Percentiles rank a stretch among this genome's conserved stretches.
Conservation (phyloP, 1,140 invertebrate genomes). For the Drosophila erecta region DNA sequence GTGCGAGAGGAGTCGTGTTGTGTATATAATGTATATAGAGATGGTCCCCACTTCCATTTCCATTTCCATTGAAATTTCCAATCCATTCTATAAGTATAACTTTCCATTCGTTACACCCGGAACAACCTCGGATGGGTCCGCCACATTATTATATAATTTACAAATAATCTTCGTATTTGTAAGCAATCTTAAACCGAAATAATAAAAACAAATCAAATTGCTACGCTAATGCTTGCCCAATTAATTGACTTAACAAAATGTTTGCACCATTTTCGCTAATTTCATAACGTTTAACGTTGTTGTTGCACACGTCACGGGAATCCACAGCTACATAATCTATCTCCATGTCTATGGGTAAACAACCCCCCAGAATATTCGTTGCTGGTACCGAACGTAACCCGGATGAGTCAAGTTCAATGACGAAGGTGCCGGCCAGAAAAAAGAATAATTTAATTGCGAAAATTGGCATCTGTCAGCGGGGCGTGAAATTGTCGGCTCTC, state of each 20-base stretch:
- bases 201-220: slow-evolving; percentile 61
- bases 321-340: neutral
- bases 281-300: slow-evolving; percentile 13
- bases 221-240: slow-evolving; percentile 42
- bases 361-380: slow-evolving; percentile 23
- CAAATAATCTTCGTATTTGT: slow-evolving; percentile 73
- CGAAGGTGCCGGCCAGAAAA: slow-evolving; percentile 49
- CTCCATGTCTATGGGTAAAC: slow-evolving; percentile 47
- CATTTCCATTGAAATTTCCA: slow-evolving; percentile 3
- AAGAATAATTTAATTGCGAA: slow-evolving; percentile 35
- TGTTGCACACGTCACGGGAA: slow-evolving; percentile 47
- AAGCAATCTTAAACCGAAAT: slow-evolving; percentile 62
- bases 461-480: slow-evolving; percentile 49
- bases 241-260: slow-evolving; percentile 63
- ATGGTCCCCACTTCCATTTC: slow-evolving; percentile 50
- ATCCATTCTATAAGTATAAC: neutral
- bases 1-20: slow-evolving; percentile 33
- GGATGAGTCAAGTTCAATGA: slow-evolving; percentile 83
- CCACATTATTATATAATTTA: slow-evolving; percentile 74
- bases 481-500: slow-evolving; percentile 61
- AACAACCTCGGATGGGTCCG: slow-evolving; percentile 39
- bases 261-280: slow-evolving; percentile 45
- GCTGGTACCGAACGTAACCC: slow-evolving; percentile 36
- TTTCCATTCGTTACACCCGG: slow-evolving; percentile 29
- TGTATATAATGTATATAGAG: slow-evolving; percentile 80